Conservation (phyloP, 2,113 vertebrate genomes). For the Calonectris borealis region DNA sequence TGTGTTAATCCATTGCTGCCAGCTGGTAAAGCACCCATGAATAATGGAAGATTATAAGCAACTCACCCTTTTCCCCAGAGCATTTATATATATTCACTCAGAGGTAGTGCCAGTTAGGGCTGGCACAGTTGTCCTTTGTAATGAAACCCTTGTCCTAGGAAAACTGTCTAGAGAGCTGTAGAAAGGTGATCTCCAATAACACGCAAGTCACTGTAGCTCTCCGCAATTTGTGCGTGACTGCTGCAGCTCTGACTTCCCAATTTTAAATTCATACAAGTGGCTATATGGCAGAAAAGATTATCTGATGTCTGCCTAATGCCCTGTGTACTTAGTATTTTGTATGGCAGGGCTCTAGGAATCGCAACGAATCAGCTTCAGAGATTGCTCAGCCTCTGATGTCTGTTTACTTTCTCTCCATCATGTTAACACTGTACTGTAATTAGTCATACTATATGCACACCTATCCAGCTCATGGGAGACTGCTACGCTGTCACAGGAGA, state of each 20-base stretch:
- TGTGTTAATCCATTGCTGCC: constrained; percentile 33
- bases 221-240: not conserved
- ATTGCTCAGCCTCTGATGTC: not conserved
- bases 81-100: constrained; percentile 34
- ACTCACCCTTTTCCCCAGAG: not conserved
- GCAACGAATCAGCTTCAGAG: not conserved
- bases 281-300: not conserved
- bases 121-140: constrained; percentile 36
- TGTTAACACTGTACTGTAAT: not conserved
- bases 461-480: not conserved
- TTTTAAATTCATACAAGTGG: not conserved
- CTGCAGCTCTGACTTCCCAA: not conserved
- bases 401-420: not conserved
- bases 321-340: not conserved
- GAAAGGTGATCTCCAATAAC: not conserved
- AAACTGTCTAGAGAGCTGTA: not conserved
- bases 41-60: constrained; percentile 63
- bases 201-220: not conserved
- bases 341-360: not conserved
- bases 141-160: constrained; percentile 14
- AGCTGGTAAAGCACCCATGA: constrained; percentile 52
- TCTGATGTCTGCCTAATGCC: not conserved
- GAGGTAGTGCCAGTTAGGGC: constrained; percentile 36
- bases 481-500: not conserved
- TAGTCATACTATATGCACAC: not conserved